Evolutionary conservation across 2,888 invertebrate species (phyloP), one percentile per base, ranked within the genome.

Genomic region (Chesias legatella): DNA sequence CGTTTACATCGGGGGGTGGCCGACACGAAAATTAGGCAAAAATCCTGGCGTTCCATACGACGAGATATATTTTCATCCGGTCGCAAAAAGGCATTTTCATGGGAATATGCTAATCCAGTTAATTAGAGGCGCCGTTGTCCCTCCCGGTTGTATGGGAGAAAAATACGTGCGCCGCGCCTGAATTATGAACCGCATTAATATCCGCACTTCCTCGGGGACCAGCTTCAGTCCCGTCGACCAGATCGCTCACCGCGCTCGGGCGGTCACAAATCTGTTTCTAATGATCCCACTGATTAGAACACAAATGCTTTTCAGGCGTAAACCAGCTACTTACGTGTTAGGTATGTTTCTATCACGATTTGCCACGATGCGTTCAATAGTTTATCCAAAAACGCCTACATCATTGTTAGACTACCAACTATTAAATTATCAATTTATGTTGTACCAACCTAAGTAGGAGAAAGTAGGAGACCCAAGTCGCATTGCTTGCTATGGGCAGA

Each of bases 101-200:
- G 71, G 62, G 67, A 79, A 80, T 83, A 86, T 85, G 83, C 79
- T 85, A 84, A 86, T 86, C 73, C 67, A 70, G 79, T 86, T 86
- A 86, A 86, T 86, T 86, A 86, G 80, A 65, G 71, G 71, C 71
- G 74, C 70, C 76, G 73, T 69, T 72, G 73, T 74, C 75, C 78
- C 76, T 73, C 73, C 73, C 53, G 61, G 64, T 67, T 66, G 71
- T 62, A 73, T 60, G 75, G 73, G 81, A 85, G 84, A 85, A 84
- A 84, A 82, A 73, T 72, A 67, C 70, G 67, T 55, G 56, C 68
- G 63, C 72, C 67, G 69, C 65, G 63, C 56, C 54, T 79, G 82
- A 85, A 77, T 81, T 80, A 85, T 83, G 71, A 73, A 52, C 58
- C 60, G 63, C 83, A 85, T 85, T 85, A 79, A 84, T 85, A 82